Percentiles rank a stretch among this genome's conserved stretches.
phyloP scores from a whole-genome alignment of 2,888 invertebrate genomes.

The Congeria kusceri region DNA sequence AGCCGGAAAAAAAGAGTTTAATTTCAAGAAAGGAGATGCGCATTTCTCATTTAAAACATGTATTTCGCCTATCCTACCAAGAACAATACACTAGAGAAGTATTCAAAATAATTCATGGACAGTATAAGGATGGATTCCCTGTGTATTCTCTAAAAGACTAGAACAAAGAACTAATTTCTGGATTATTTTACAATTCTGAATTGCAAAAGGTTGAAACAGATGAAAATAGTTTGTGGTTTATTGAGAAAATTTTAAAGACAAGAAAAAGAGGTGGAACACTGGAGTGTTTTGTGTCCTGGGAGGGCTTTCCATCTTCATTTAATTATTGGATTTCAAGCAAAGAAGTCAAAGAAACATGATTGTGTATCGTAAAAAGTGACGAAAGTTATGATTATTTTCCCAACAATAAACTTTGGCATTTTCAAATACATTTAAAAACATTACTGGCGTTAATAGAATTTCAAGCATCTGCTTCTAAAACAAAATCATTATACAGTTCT shows the following conservation, averaged over 20 bases:
- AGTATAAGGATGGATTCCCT: slow-evolving; percentile 26
- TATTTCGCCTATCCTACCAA: slow-evolving; percentile 28
- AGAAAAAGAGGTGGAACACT: slow-evolving; percentile 11
- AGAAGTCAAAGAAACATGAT: slow-evolving; percentile 25
- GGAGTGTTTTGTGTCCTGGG: background rate
- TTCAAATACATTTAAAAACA: slow-evolving; percentile 15
- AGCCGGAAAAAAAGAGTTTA: background rate
- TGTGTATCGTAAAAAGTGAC: slow-evolving; percentile 21
- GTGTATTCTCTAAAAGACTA: background rate
- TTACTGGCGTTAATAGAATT: slow-evolving; percentile 14
- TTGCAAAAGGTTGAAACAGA: slow-evolving; percentile 30
- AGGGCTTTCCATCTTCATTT: too few relatives aligned
- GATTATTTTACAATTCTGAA: slow-evolving; percentile 23
- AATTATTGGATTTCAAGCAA: slow-evolving; percentile 20
- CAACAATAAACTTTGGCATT: slow-evolving; percentile 13
- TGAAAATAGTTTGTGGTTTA: slow-evolving; percentile 24
- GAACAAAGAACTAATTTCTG: background rate
- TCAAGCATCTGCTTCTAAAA: slow-evolving; percentile 2
- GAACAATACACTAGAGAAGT: slow-evolving; percentile 37
- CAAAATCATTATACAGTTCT: too few relatives aligned
- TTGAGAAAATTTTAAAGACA: slow-evolving; percentile 11
- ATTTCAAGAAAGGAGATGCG: slow-evolving; percentile 5
- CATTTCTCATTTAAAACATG: slow-evolving; percentile 26
- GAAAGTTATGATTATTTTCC: slow-evolving; percentile 12
- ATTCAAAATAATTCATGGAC: slow-evolving; percentile 25